Evolutionary conservation across 2,113 vertebrate species (phyloP).

Genomic region (Anser brachyrhynchus): DNA sequence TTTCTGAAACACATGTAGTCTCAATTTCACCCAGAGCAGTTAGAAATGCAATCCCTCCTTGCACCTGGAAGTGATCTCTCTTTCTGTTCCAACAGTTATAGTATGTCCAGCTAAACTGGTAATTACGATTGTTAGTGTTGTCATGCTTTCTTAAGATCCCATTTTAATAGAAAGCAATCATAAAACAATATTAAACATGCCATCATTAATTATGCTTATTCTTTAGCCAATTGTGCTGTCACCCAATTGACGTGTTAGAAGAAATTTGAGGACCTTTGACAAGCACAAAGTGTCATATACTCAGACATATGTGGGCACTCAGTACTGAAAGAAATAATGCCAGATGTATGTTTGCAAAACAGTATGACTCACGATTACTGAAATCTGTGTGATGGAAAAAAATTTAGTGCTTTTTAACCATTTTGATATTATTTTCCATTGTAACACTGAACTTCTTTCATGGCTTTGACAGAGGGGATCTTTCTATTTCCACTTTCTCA

Average conservation of each 20-base stretch:
- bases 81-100: constrained; percentile 13
- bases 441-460: neutral
- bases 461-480: neutral
- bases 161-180: constrained; percentile 49
- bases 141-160: constrained; percentile 26
- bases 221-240: constrained; percentile 44
- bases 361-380: constrained; percentile 41
- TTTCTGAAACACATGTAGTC: neutral
- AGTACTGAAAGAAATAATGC: constrained; percentile 35
- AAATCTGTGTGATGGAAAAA: constrained; percentile 42
- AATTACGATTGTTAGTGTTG: constrained; percentile 48
- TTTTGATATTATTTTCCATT: constrained; percentile 22
- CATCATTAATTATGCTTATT: constrained; percentile 19
- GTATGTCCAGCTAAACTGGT: constrained; percentile 16
- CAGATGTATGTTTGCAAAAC: constrained; percentile 57
- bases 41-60: constrained; percentile 30
- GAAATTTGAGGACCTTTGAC: constrained; percentile 32
- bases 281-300: neutral
- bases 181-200: constrained; percentile 35
- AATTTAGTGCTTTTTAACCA: neutral
- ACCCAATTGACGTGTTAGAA: neutral
- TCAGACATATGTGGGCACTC: constrained; percentile 24
- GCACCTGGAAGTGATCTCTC: constrained; percentile 65
- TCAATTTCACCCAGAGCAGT: constrained; percentile 17
- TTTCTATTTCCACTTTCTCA: neutral